Conservation (phyloP, 37 sponge, comb jelly and placozoan genomes). For the Amphimedon queenslandica region DNA sequence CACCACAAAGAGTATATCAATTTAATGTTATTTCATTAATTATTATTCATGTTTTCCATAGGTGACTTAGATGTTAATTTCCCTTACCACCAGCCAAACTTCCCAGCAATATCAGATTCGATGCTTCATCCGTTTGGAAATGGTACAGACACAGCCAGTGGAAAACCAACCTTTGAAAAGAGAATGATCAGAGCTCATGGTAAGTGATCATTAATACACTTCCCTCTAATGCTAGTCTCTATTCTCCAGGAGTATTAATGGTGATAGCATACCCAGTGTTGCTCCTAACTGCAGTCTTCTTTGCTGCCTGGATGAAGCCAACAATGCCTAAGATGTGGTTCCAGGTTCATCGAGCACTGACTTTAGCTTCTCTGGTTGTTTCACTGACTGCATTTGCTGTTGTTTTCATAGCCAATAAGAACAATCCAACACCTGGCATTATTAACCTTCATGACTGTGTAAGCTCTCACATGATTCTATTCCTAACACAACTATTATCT, state of each 20-base stretch:
- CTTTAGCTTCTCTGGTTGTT: conserved; percentile 36
- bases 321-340: conserved; percentile 73
- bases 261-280: conserved; percentile 51
- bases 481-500: too few species aligned
- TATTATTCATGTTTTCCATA: too few species aligned
- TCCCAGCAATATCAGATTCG: not conserved
- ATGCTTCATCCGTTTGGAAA: not conserved
- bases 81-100: not conserved
- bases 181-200: conserved; percentile 8
- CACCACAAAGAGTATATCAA: not conserved
- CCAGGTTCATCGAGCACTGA: conserved; percentile 59
- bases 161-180: too few species aligned
- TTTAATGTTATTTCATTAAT: too few species aligned
- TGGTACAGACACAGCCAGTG: not conserved
- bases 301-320: conserved; percentile 65
- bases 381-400: conserved; percentile 44
- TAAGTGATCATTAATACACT: not conserved
- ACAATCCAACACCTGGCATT: conserved; percentile 23
- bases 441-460: conserved; percentile 30
- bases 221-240: not conserved
- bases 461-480: too few species aligned
- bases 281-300: conserved; percentile 54
- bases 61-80: not conserved
- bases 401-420: conserved; percentile 38
- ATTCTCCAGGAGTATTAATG: conserved; percentile 62